phyloP scores from a whole-genome alignment of 2,888 invertebrate genomes.

The Erebia epiphron region DNA sequence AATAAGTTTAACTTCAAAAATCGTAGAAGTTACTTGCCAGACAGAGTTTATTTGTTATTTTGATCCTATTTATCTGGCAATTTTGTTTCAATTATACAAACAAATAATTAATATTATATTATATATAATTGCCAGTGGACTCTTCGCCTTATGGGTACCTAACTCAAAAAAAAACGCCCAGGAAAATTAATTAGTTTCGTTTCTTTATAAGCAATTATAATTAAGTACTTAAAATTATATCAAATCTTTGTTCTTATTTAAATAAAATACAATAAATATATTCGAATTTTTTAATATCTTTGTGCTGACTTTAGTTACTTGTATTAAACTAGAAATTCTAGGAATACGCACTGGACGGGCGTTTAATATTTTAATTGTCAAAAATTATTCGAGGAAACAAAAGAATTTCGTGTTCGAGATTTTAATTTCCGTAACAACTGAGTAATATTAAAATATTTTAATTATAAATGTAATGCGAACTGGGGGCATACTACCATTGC shows the following conservation, averaged over 20 bases:
- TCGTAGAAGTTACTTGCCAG: too few species aligned
- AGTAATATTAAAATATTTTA: constrained; percentile 3
- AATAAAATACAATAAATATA: background rate
- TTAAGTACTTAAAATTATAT: too few species aligned
- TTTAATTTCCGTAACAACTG: background rate
- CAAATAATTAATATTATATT: too few species aligned
- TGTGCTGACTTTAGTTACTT: background rate
- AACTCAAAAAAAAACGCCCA: too few species aligned
- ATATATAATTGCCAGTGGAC: too few species aligned
- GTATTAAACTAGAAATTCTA: background rate
- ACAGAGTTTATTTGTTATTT: too few species aligned
- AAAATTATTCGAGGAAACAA: constrained; percentile 9
- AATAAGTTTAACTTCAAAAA: too few species aligned
- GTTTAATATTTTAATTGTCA: background rate
- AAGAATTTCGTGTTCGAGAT: constrained; percentile 16
- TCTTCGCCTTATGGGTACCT: too few species aligned
- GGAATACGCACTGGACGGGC: background rate
- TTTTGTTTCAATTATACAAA: too few species aligned
- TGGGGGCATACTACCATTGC: background rate
- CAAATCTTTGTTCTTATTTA: background rate
- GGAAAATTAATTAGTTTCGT: too few species aligned
- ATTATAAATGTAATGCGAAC: background rate
- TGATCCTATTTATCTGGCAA: too few species aligned
- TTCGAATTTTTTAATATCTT: background rate
- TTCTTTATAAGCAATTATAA: too few species aligned